Conservation (phyloP, 2,888 invertebrate genomes). For the Leistus spinibarbis region DNA sequence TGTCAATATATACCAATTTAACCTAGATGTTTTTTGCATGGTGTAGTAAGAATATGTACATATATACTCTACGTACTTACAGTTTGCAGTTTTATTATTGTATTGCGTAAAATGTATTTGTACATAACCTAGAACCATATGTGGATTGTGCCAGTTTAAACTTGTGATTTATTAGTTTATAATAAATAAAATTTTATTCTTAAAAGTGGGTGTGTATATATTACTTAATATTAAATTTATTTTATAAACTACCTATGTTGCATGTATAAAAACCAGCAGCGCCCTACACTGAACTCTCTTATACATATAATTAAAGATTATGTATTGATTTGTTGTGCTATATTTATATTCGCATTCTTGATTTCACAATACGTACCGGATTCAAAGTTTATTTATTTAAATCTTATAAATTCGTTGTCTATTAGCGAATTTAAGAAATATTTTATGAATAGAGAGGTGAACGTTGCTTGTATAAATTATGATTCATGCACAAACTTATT, state of each 20-base stretch:
- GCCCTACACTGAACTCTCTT: background rate
- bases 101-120: conserved; percentile 10
- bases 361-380: too few species aligned
- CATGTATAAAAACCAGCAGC: background rate
- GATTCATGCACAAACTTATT: too few species aligned
- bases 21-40: conserved; percentile 1
- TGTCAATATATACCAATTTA: conserved; percentile 12
- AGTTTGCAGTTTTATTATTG: conserved; percentile 1
- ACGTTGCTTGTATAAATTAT: too few species aligned
- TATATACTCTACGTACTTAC: background rate
- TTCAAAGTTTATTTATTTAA: too few species aligned
- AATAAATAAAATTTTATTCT: background rate
- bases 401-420: too few species aligned
- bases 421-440: too few species aligned
- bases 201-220: background rate
- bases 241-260: background rate
- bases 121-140: conserved; percentile 10
- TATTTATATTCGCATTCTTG: too few species aligned
- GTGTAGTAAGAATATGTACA: background rate
- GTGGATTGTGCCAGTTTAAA: conserved; percentile 3
- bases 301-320: too few species aligned
- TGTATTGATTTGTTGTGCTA: too few species aligned
- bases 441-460: too few species aligned
- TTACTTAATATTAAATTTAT: background rate
- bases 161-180: conserved; percentile 4